phyloP scores from a whole-genome alignment of 2,888 invertebrate genomes.

The Brachyptera putata region DNA sequence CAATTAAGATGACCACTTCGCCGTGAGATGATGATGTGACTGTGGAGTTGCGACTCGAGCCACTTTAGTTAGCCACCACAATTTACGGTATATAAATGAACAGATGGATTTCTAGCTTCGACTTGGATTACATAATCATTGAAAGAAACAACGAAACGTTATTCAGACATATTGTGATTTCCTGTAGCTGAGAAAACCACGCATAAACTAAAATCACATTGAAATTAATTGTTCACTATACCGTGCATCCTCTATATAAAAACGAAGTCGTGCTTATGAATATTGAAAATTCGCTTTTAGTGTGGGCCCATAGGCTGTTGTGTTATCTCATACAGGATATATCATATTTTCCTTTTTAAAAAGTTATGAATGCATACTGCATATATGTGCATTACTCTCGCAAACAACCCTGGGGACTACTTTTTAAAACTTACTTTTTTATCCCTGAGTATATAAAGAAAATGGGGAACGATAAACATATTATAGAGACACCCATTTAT shows the following conservation, averaged over 20 bases:
- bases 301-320: constrained; percentile 24
- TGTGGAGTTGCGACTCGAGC: neutral
- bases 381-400: constrained; percentile 30
- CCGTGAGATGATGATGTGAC: constrained; percentile 30
- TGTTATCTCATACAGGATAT: constrained; percentile 22
- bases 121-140: too few relatives aligned
- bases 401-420: constrained; percentile 25
- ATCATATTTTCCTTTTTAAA: constrained; percentile 30
- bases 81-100: constrained; percentile 6
- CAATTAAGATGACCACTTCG: constrained; percentile 34
- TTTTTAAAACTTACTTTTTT: constrained; percentile 24
- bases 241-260: neutral
- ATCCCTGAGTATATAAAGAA: constrained; percentile 20
- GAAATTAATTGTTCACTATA: neutral
- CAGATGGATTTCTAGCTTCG: neutral
- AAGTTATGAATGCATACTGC: constrained; percentile 32
- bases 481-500: constrained; percentile 28
- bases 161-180: too few relatives aligned
- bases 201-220: too few relatives aligned
- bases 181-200: too few relatives aligned
- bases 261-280: too few relatives aligned
- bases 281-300: constrained; percentile 30
- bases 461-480: constrained; percentile 24
- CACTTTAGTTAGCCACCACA: neutral
- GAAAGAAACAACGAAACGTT: too few relatives aligned